Evolutionary conservation across 2,797 vertebrate genomes (phyloP).

Genomic region (Myripristis jacobus): DNA sequence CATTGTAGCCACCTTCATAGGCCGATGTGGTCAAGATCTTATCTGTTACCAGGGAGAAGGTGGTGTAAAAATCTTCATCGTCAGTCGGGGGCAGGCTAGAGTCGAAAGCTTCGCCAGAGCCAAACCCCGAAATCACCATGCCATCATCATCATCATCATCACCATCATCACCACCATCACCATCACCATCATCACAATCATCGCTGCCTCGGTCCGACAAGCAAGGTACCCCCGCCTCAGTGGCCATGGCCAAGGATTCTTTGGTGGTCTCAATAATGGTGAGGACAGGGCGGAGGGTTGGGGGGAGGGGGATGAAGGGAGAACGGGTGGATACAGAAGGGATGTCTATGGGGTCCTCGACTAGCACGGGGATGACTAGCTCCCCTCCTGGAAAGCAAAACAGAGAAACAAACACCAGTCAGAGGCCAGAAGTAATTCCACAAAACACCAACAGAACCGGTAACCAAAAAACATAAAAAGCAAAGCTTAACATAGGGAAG

Average conservation of each 20-base stretch:
- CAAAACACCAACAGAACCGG: constrained; percentile 61
- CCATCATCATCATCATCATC: constrained; percentile 85
- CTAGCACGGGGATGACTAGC: constrained; percentile 98
- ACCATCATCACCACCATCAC: constrained; percentile 87
- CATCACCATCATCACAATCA: constrained; percentile 97
- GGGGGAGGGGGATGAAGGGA: constrained; percentile 94
- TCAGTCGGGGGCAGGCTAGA: constrained; percentile 95
- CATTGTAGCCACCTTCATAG: constrained; percentile 95
- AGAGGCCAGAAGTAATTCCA: constrained; percentile 44
- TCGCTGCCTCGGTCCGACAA: constrained; percentile 95
- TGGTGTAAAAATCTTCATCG: constrained; percentile 98
- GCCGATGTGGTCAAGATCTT: constrained; percentile 94
- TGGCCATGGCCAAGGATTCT: constrained; percentile 93
- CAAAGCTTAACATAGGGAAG: constrained; percentile 74
- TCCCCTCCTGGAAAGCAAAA: constrained; percentile 95
- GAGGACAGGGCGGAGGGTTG: constrained; percentile 91
- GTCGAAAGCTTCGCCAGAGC: constrained; percentile 95
- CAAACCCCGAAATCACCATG: constrained; percentile 96
- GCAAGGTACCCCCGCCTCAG: constrained; percentile 93
- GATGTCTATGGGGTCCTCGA: constrained; percentile 99
- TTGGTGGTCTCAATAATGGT: constrained; percentile 95
- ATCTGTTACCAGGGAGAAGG: constrained; percentile 98
- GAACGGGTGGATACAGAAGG: constrained; percentile 97
- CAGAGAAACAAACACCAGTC: constrained; percentile 65
- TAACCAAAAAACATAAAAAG: constrained; percentile 69